These are phyloP conservation scores for Notospermus geniculatus DNA, from an alignment of 1,140 invertebrate species.

Conservation along the genomic window DNA sequence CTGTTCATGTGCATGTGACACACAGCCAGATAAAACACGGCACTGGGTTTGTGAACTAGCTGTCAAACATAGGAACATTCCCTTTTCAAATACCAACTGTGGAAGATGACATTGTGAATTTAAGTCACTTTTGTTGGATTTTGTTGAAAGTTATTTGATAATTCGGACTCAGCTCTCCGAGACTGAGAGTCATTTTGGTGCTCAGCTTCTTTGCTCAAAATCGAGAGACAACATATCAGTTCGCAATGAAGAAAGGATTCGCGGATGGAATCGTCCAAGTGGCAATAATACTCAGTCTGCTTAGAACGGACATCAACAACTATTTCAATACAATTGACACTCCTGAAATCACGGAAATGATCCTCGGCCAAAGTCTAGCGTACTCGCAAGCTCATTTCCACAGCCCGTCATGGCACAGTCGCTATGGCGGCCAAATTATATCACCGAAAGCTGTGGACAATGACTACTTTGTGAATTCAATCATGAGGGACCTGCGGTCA, in stretches of 20 bases:
- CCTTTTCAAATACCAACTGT: no score
- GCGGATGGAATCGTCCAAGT: conserved; percentile 74
- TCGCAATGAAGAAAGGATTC: conserved; percentile 48
- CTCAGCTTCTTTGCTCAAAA: no score
- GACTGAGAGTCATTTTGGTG: no score
- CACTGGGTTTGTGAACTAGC: no score
- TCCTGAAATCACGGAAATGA: conserved; percentile 50
- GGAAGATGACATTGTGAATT: no score
- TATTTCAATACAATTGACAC: conserved; percentile 63
- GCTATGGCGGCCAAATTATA: neutral
- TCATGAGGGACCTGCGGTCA: neutral
- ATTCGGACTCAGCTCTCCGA: no score
- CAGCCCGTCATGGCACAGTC: conserved; percentile 17
- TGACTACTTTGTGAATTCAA: neutral
- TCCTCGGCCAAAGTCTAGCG: conserved; percentile 49
- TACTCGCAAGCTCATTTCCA: conserved; percentile 55
- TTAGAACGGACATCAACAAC: conserved; percentile 71
- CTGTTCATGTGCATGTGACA: no score
- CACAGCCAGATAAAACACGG: no score
- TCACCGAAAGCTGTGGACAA: neutral
- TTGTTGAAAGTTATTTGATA: no score
- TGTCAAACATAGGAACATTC: no score
- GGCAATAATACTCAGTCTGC: conserved; percentile 72
- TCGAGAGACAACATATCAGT: neutral
- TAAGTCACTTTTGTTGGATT: no score